Base-by-base conservation (phyloP, 2,888 invertebrate species). In the Agrochola circellaris region DNA sequence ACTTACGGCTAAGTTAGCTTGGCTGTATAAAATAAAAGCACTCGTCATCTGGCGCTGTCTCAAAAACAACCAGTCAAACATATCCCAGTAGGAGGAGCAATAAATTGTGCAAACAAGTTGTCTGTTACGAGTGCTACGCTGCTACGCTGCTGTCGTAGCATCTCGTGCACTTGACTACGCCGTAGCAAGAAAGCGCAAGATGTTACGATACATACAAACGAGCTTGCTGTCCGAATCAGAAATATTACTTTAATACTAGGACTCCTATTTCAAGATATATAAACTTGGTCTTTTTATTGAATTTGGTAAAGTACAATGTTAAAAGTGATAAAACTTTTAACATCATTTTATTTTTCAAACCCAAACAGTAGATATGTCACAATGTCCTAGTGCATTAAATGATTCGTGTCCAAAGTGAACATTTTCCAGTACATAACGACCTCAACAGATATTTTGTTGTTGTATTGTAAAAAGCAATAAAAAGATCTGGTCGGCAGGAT, bases 81-180 rank as follows among this genome's bases (percentile, higher is more conserved):
- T 88, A 86, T 89, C 87, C 82, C 86, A 87, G 84, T 89, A 82
- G 81, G 75, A 88, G 84, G 83, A 90, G 87, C 88, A 89, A 90
- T 92, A 92, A 92, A 91, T 91, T 91, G 85, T 88, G 85, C 90
- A 89, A 90, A 91, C 89, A 90, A 90, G 86, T 87, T 89, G 90
- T 89, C 89, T 88, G 85, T 88, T 88, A 85, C 86, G 85, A 88
- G 86, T 84, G 87, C 83, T 89, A 87, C 91, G 75, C 73, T 77
- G 78, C 86, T 80, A 87, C 90, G 77, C 77, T 79, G 77, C 86
- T 81, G 82, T 82, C 78, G 88, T 86, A 86, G 88, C 88, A 83
- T 87, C 86, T 89, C 88, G 87, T 90, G 88, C 86, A 88, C 84
- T 84, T 69, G 73, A 77, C 87, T 84, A 88, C 83, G 86, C 72